phyloP scores from a whole-genome alignment of 2,113 vertebrate species.

The Scalopus aquaticus region DNA sequence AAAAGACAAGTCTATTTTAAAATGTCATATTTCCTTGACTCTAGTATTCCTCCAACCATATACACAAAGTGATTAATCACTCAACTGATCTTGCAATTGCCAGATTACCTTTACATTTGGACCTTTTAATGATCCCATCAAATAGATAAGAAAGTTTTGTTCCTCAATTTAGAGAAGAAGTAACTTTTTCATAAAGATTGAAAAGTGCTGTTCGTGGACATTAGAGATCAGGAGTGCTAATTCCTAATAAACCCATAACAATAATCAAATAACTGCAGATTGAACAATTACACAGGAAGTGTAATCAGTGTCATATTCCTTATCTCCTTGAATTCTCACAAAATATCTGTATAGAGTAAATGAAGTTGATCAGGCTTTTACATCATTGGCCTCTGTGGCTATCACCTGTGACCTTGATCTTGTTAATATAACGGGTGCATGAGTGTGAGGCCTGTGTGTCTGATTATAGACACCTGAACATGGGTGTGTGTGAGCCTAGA shows the following conservation, averaged over 20 bases:
- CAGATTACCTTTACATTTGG: background rate
- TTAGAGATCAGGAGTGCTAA: background rate
- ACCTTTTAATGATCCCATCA: background rate
- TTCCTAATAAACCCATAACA: background rate
- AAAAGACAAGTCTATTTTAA: background rate
- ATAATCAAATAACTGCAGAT: background rate
- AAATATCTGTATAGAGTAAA: background rate
- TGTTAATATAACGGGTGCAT: too few species aligned
- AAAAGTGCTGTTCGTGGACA: background rate
- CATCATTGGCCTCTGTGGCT: too few species aligned
- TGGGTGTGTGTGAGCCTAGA: too few species aligned
- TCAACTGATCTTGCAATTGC: background rate
- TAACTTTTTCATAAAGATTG: background rate
- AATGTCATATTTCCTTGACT: background rate
- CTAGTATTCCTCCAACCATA: background rate
- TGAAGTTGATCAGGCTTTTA: too few species aligned
- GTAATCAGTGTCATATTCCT: background rate
- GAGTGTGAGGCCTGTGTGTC: too few species aligned
- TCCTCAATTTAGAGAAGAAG: background rate
- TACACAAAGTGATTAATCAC: background rate
- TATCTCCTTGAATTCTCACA: background rate
- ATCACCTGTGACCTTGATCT: too few species aligned
- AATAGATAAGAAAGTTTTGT: background rate
- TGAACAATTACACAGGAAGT: background rate
- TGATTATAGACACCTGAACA: too few species aligned